These are phyloP conservation scores for Camelus dromedarius DNA, from an alignment of 2,113 vertebrate genomes.

Conservation along the genomic window DNA sequence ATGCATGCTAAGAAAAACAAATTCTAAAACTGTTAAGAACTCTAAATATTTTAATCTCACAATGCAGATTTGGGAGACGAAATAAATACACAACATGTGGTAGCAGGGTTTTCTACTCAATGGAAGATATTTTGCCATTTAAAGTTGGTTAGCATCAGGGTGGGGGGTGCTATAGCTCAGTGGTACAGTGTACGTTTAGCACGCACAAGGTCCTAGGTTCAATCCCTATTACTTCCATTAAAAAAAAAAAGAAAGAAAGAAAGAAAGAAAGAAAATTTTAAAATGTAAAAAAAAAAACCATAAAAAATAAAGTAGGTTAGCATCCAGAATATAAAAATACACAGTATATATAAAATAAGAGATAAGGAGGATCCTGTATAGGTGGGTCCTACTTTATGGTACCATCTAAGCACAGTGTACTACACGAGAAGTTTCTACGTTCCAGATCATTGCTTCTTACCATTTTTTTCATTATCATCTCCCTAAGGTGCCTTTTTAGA, in stretches of 20 bases:
- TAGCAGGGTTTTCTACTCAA: background rate
- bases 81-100: background rate
- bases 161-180: too few relatives aligned
- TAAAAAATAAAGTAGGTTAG: background rate
- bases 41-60: constrained; percentile 34
- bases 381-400: background rate
- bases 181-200: too few relatives aligned
- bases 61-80: background rate
- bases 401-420: background rate
- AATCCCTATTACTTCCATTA: too few relatives aligned
- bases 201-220: too few relatives aligned
- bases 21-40: background rate
- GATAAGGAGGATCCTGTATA: background rate
- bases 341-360: background rate
- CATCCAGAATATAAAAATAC: background rate
- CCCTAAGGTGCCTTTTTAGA: background rate
- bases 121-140: background rate
- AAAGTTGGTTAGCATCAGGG: background rate
- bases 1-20: background rate
- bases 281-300: too few relatives aligned
- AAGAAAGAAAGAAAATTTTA: too few relatives aligned
- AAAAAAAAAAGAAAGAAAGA: too few relatives aligned
- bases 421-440: background rate
- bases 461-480: background rate
- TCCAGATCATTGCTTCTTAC: background rate